Evolutionary conservation across 2,797 vertebrate genomes (phyloP).

Genomic region (Rhincodon typus): DNA sequence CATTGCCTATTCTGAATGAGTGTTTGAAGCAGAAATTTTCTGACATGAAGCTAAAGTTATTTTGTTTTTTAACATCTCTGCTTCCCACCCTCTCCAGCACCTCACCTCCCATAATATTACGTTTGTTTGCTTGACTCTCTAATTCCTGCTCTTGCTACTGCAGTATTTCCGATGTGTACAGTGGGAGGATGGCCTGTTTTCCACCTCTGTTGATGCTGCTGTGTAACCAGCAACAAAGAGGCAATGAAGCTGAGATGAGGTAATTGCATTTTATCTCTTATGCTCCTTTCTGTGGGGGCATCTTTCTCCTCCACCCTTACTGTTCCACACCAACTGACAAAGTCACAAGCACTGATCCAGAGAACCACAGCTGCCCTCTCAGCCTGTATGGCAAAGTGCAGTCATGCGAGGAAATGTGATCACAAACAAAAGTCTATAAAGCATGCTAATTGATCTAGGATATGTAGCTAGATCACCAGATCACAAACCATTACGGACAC

Average conservation of each 20-base stretch:
- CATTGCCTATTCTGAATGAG: background rate
- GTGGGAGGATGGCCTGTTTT: background rate
- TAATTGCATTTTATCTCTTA: background rate
- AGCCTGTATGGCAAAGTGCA: background rate
- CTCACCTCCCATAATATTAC: background rate
- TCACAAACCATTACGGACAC: background rate
- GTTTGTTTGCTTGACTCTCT: background rate
- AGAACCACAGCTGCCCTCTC: background rate
- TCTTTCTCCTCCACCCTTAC: background rate
- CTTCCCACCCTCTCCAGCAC: background rate
- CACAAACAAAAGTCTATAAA: background rate
- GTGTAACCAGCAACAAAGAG: background rate
- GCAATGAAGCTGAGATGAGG: too few relatives aligned
- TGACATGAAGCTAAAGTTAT: background rate
- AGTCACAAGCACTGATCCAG: background rate
- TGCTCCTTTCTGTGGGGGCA: background rate
- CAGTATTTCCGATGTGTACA: background rate
- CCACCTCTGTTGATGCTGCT: background rate
- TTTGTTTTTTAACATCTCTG: background rate
- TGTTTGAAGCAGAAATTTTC: background rate
- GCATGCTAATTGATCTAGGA: background rate
- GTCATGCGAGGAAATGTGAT: background rate
- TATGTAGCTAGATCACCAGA: background rate
- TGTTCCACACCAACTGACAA: background rate
- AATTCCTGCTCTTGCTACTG: background rate